Conservation (phyloP, 2,888 invertebrate species). For the Tenthredo distinguenda region DNA sequence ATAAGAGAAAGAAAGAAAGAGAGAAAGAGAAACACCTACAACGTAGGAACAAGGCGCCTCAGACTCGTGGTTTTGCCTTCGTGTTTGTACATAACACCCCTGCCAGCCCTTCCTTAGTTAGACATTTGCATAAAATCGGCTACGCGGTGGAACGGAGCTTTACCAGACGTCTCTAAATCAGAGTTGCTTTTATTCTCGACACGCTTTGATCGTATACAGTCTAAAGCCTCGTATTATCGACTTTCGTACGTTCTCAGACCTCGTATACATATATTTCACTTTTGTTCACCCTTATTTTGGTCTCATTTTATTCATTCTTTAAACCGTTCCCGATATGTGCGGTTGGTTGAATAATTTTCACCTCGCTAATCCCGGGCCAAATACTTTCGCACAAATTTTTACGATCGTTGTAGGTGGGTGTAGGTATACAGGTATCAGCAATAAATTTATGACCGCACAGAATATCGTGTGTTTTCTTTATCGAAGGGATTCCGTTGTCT, state of each 20-base stretch:
- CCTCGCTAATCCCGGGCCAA: not conserved
- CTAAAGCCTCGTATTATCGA: constrained; percentile 30
- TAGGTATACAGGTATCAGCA: not conserved
- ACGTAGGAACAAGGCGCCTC: not conserved
- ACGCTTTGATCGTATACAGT: constrained; percentile 36
- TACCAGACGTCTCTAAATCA: constrained; percentile 5
- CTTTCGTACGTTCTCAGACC: constrained; percentile 1
- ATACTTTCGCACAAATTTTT: constrained; percentile 29
- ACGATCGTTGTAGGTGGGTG: not conserved
- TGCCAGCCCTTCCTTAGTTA: constrained; percentile 14
- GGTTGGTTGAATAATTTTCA: not conserved
- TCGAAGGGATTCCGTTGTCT: not conserved
- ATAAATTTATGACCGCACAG: not conserved
- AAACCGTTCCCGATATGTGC: constrained; percentile 1
- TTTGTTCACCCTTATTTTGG: not conserved
- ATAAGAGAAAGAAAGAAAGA: not conserved
- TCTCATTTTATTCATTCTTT: not conserved
- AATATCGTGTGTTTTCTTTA: constrained; percentile 1
- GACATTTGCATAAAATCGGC: constrained; percentile 27
- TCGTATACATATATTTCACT: not conserved
- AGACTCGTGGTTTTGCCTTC: constrained; percentile 1
- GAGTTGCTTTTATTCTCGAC: constrained; percentile 24
- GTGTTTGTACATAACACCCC: constrained; percentile 13
- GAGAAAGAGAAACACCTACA: not conserved
- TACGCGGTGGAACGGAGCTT: not conserved